A percentile compares a stretch with the other conserved stretches of the same genome.
These are phyloP conservation scores for Onychostruthus taczanowskii DNA, from an alignment of 2,113 vertebrate species.

Conservation along the genomic window DNA sequence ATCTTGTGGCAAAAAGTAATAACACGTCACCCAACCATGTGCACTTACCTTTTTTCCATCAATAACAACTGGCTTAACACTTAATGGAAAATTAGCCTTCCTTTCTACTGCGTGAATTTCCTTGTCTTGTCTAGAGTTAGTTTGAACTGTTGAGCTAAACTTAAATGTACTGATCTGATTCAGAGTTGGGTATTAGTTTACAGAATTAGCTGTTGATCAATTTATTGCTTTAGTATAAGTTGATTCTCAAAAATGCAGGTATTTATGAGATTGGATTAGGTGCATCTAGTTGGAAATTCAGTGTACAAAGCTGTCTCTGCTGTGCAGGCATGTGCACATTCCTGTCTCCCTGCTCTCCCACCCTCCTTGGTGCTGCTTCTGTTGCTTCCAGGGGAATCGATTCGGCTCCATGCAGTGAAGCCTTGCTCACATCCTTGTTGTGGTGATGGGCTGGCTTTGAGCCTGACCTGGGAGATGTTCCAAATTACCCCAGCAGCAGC, in stretches of 20 bases:
- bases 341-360: background rate
- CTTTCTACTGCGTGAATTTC: background rate
- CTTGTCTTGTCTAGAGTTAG: background rate
- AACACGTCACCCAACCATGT: background rate
- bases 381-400: rapidly evolving
- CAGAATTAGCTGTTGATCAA: background rate
- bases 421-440: background rate
- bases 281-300: background rate
- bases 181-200: background rate
- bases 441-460: background rate
- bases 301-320: background rate
- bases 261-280: background rate
- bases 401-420: rapidly evolving
- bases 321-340: background rate
- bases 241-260: background rate
- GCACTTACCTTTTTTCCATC: background rate
- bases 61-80: background rate
- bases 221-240: background rate
- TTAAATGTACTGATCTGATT: background rate
- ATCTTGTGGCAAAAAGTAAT: constrained; percentile 19
- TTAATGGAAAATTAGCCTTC: background rate
- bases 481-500: background rate
- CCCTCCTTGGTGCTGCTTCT: background rate
- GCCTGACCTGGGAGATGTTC: background rate
- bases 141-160: background rate